Evolutionary conservation across 1,140 invertebrate species (phyloP).

Genomic region (Papilio aristodemus): DNA sequence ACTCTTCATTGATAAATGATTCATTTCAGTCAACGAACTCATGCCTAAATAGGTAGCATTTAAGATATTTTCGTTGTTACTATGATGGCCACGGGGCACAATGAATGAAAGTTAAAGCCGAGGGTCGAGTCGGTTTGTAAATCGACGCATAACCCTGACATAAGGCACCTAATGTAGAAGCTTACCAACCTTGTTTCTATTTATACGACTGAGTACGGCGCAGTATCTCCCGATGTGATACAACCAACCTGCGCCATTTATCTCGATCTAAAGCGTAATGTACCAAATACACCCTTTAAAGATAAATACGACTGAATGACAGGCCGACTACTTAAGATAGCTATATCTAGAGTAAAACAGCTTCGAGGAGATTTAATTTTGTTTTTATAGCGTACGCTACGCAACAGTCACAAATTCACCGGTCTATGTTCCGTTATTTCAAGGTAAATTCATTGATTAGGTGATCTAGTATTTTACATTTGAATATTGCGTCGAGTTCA

Average conservation of each 20-base stretch:
- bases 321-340: constrained; percentile 38
- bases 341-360: constrained; percentile 39
- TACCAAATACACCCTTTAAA: constrained; percentile 42
- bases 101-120: constrained; percentile 56
- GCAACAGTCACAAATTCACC: constrained; percentile 10
- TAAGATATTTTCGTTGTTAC: constrained; percentile 44
- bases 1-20: constrained; percentile 47
- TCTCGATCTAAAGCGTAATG: constrained; percentile 46
- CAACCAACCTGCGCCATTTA: constrained; percentile 50
- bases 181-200: constrained; percentile 71
- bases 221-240: constrained; percentile 49
- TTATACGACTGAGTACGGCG: constrained; percentile 54
- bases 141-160: constrained; percentile 73
- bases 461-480: constrained; percentile 22
- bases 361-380: constrained; percentile 27
- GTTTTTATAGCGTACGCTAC: constrained; percentile 10
- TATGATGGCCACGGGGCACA: constrained; percentile 43
- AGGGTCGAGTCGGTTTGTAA: constrained; percentile 41
- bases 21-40: constrained; percentile 59
- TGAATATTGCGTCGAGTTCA: constrained; percentile 29
- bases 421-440: constrained; percentile 27
- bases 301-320: constrained; percentile 38
- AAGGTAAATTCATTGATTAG: constrained; percentile 27
- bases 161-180: constrained; percentile 76
- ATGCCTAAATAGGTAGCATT: constrained; percentile 42